Percentiles rank a stretch among this genome's conserved stretches.
phyloP scores from a whole-genome alignment of 2,888 invertebrate genomes.

The Eudemis profundana region DNA sequence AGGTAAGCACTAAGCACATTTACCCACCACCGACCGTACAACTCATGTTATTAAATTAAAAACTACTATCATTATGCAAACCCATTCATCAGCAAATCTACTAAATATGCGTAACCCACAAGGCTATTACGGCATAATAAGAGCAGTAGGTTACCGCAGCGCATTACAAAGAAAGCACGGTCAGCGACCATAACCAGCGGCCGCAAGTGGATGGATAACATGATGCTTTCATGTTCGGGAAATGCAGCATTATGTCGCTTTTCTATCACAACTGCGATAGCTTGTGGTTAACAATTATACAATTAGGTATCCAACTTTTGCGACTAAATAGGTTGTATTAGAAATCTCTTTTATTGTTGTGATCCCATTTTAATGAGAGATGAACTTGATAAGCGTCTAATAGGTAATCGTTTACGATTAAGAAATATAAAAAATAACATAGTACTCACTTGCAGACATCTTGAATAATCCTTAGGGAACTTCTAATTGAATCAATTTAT shows the following conservation, averaged over 20 bases:
- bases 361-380: neutral
- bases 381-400: neutral
- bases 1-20: no score
- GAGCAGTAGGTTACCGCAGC: constrained; percentile 42
- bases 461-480: constrained; percentile 66
- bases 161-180: constrained; percentile 31
- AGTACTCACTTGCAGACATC: constrained; percentile 81
- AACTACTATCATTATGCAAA: neutral
- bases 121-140: constrained; percentile 26
- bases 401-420: neutral
- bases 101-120: constrained; percentile 25
- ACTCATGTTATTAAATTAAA: neutral
- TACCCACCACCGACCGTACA: neutral
- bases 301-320: constrained; percentile 15
- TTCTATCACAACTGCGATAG: constrained; percentile 17
- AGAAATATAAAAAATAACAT: neutral
- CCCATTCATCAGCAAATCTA: constrained; percentile 10
- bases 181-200: constrained; percentile 10
- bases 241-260: constrained; percentile 33
- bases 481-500: constrained; percentile 78
- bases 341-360: neutral
- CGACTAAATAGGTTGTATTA: neutral
- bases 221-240: constrained; percentile 32
- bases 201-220: constrained; percentile 29
- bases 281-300: constrained; percentile 27